phyloP scores from a whole-genome alignment of 2,888 invertebrate species.

The Apamea epomidion region DNA sequence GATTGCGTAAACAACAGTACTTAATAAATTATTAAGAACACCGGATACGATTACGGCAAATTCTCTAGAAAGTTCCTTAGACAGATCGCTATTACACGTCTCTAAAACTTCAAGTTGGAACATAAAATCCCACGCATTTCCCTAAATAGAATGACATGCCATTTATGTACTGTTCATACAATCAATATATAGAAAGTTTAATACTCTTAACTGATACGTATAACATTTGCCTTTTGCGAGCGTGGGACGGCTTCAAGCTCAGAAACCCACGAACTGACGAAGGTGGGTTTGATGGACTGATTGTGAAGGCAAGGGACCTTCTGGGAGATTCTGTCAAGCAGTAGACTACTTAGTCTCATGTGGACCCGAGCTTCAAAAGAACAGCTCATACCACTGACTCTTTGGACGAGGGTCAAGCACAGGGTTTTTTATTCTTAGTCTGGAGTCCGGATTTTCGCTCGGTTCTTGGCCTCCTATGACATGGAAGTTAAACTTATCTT shows the following conservation, averaged over 20 bases:
- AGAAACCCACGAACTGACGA: background rate
- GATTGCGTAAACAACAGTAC: slow-evolving; percentile 10
- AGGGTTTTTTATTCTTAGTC: background rate
- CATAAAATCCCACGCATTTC: slow-evolving; percentile 56
- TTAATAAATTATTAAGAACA: slow-evolving; percentile 15
- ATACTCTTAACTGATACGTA: background rate
- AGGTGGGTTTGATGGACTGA: background rate
- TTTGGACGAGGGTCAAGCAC: background rate
- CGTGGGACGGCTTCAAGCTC: slow-evolving; percentile 28
- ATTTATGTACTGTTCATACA: slow-evolving; percentile 29
- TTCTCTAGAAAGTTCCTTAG: slow-evolving; percentile 46
- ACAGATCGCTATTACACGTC: slow-evolving; percentile 25
- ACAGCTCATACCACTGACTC: background rate
- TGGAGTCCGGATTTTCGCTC: background rate
- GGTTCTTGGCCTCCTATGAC: background rate
- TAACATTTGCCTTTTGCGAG: slow-evolving; percentile 18
- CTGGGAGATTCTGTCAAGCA: background rate
- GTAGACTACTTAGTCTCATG: background rate
- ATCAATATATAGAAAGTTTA: slow-evolving; percentile 52
- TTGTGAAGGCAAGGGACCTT: background rate
- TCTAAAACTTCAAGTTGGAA: slow-evolving; percentile 32
- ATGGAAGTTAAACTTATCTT: background rate
- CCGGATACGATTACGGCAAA: slow-evolving; percentile 28
- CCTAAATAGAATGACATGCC: slow-evolving; percentile 46
- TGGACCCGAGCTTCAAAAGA: background rate